phyloP scores from a whole-genome alignment of 2,113 vertebrate genomes.

The Baryphthengus martii region DNA sequence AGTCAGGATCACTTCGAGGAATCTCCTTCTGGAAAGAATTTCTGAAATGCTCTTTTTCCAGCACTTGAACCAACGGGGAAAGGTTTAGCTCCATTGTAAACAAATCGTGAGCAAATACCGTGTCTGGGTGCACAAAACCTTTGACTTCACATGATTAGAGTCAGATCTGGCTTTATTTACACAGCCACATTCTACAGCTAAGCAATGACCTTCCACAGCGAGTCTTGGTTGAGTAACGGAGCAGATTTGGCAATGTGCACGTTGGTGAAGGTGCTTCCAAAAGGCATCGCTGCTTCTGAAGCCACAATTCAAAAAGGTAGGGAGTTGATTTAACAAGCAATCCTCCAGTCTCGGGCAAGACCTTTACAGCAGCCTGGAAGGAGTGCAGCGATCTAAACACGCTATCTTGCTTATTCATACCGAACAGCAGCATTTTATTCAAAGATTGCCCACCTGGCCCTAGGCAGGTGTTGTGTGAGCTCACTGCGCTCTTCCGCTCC shows the following conservation, averaged over 20 bases:
- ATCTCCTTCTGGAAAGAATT: neutral
- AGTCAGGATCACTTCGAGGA: rapidly evolving
- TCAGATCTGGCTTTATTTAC: neutral
- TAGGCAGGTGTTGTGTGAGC: neutral
- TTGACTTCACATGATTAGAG: neutral
- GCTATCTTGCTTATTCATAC: neutral
- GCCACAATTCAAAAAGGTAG: neutral
- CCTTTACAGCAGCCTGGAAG: neutral
- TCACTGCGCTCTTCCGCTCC: neutral
- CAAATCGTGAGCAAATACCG: rapidly evolving
- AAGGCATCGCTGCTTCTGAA: rapidly evolving
- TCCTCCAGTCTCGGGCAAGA: neutral
- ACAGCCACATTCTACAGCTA: neutral
- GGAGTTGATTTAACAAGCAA: neutral
- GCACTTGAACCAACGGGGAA: neutral
- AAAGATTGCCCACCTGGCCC: neutral
- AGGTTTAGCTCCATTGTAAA: neutral
- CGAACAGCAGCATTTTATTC: neutral
- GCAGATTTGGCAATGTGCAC: rapidly evolving
- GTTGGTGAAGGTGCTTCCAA: neutral
- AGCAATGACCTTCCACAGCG: rapidly evolving
- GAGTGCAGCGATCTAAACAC: neutral
- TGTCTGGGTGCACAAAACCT: neutral
- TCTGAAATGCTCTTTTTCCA: neutral
- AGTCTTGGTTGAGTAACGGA: neutral